Evolutionary conservation across 2,797 vertebrate genomes (phyloP), one percentile per base, ranked within the genome.

Genomic region (Brachyrhaphis roseni): DNA sequence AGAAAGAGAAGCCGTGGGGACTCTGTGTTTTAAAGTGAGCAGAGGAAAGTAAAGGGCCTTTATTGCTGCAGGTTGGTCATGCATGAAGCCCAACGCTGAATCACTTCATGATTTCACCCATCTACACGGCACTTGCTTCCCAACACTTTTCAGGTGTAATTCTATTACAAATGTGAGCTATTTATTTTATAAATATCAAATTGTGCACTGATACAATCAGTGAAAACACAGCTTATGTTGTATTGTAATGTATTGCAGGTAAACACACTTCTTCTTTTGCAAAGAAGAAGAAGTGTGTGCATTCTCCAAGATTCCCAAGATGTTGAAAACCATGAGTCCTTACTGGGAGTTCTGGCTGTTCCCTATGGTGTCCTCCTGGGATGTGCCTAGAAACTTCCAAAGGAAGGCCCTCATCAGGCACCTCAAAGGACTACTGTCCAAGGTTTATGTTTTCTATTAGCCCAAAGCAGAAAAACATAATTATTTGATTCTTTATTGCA

Each of bases 1-100:
- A 34, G 77, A 77, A 75, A 76, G 39, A 81, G 77, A 86, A 53
- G 81, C 76, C 43, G 68, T 31, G 16, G 55, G 34, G 62, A 62
- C 47, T 82, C 47, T 20, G 62, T 23, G 82, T 75, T 84, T 57
- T 77, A 75, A 76, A 74, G 73, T 59, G 75, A 53, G 72, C 57
- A 74, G 64, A 3, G 1, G 78, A 82, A 10, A 43, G 78, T 5
- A 80, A 70, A 68, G 55, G 57, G 80, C 78, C 77, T 76, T 78
- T 66, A 55, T 16, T 36, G 82, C 81, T 78, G 73, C 49, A 49
- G 82, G 73, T 59, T 43, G 72, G 43, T 57, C 85, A 81, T 83
- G 88, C 83, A 88, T 82, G 78, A 86, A 84, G 76, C 87, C 84
- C 78, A 81, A 76, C 73, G 85, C 82, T 88, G 82, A 89, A 82